Conservation (phyloP, 2,888 invertebrate genomes). For the Cosmorhoe ocellata region DNA sequence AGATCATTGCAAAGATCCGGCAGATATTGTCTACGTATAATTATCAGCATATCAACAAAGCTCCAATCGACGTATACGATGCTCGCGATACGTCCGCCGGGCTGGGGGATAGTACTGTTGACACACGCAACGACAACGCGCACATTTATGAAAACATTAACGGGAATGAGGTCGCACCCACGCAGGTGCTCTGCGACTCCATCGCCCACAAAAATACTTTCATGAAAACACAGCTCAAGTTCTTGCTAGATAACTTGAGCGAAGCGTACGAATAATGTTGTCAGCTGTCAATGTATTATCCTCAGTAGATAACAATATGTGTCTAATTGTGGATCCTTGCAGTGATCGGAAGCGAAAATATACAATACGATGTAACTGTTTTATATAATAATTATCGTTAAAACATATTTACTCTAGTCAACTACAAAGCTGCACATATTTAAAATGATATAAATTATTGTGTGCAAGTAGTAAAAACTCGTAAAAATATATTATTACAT, state of each 20-base stretch:
- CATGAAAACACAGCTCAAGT: slow-evolving; percentile 81
- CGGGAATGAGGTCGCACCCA: slow-evolving; percentile 76
- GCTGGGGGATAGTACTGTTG: slow-evolving; percentile 70
- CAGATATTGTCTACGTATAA: slow-evolving; percentile 89
- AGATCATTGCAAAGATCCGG: slow-evolving; percentile 92
- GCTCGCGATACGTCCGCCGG: slow-evolving; percentile 50
- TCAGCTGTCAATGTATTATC: slow-evolving; percentile 69
- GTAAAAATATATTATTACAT: slow-evolving; percentile 45
- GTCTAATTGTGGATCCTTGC: slow-evolving; percentile 80
- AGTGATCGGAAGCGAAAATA: slow-evolving; percentile 77
- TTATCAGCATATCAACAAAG: slow-evolving; percentile 83
- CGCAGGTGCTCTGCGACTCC: slow-evolving; percentile 72
- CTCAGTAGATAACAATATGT: slow-evolving; percentile 68
- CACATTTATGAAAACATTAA: slow-evolving; percentile 70
- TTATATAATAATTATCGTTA: slow-evolving; percentile 67
- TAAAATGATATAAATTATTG: slow-evolving; percentile 58
- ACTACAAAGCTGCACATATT: slow-evolving; percentile 78
- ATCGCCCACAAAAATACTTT: slow-evolving; percentile 76
- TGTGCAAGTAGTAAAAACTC: slow-evolving; percentile 77
- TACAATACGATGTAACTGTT: slow-evolving; percentile 64
- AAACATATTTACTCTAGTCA: slow-evolving; percentile 79
- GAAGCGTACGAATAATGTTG: slow-evolving; percentile 84
- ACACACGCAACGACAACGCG: slow-evolving; percentile 63
- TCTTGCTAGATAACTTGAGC: slow-evolving; percentile 85
- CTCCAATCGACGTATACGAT: slow-evolving; percentile 76